Percentiles rank a stretch among this genome's conserved stretches.
Evolutionary conservation across 2,888 invertebrate genomes (phyloP).

Genomic region (Drosophila mimica): DNA sequence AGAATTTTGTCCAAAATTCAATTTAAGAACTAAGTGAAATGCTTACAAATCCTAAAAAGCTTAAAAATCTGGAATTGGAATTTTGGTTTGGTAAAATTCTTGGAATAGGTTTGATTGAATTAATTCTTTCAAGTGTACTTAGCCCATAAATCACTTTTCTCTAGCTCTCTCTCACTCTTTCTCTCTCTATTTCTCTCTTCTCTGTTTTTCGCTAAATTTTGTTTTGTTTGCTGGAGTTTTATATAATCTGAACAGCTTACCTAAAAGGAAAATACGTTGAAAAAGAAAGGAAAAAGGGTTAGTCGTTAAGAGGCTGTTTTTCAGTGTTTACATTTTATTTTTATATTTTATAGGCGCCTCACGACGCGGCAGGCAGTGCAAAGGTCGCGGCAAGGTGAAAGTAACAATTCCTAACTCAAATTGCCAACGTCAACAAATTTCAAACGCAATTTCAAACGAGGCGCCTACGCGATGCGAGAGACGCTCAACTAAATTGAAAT

Average conservation of each 20-base stretch:
- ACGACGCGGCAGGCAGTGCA: neutral
- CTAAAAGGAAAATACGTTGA: slow-evolving; percentile 47
- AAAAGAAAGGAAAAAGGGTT: slow-evolving; percentile 38
- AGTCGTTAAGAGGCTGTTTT: slow-evolving; percentile 20
- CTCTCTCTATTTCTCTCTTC: neutral
- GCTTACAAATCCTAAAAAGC: neutral
- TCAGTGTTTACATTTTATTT: neutral
- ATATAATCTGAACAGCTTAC: slow-evolving; percentile 56
- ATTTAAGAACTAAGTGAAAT: neutral
- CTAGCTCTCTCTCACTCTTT: neutral
- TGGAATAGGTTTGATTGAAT: slow-evolving; percentile 34
- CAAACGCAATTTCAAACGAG: slow-evolving; percentile 2
- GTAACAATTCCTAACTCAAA: neutral
- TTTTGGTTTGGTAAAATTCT: slow-evolving; percentile 15
- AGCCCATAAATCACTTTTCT: slow-evolving; percentile 49
- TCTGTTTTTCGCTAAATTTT: neutral
- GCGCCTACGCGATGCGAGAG: slow-evolving; percentile 9
- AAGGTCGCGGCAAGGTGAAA: slow-evolving; percentile 55
- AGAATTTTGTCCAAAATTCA: neutral
- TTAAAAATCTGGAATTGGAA: neutral
- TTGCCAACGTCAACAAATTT: slow-evolving; percentile 5
- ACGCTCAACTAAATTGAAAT: slow-evolving; percentile 31
- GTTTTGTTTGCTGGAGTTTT: neutral
- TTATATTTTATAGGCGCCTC: neutral
- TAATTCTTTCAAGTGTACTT: slow-evolving; percentile 39